Percentiles rank a stretch among this genome's conserved stretches.
These are phyloP conservation scores for Perizoma affinitatum DNA, from an alignment of 2,888 invertebrate species.

Conservation along the genomic window DNA sequence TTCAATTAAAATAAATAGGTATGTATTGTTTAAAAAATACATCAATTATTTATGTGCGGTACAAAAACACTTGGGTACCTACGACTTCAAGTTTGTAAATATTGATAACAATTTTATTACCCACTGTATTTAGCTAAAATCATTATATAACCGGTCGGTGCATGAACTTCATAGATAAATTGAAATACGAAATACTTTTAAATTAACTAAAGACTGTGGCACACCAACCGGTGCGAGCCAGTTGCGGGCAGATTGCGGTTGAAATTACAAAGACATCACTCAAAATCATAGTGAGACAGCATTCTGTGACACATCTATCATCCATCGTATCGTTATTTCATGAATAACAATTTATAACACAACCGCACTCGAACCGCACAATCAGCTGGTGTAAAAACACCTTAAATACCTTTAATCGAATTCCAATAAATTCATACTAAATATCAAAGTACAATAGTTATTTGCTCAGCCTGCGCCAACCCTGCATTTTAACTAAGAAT, in stretches of 20 bases:
- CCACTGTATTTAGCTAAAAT: slow-evolving; percentile 8
- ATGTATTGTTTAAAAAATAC: background rate
- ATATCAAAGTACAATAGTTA: slow-evolving; percentile 28
- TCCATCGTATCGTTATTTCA: too few species aligned
- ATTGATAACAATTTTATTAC: slow-evolving; percentile 14
- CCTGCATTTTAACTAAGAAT: slow-evolving; percentile 37
- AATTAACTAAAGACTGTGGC: too few species aligned
- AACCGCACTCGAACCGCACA: too few species aligned
- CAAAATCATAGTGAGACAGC: too few species aligned
- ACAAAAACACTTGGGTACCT: background rate
- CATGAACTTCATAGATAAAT: slow-evolving; percentile 22
- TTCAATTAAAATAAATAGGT: too few species aligned
- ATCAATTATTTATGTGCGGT: slow-evolving; percentile 8
- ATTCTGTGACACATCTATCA: too few species aligned
- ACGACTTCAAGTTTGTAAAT: slow-evolving; percentile 14
- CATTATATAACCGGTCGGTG: slow-evolving; percentile 16
- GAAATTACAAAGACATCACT: too few species aligned
- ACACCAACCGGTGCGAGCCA: too few species aligned
- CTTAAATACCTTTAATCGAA: slow-evolving; percentile 28
- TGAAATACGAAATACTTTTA: background rate
- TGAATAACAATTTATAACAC: too few species aligned
- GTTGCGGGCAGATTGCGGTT: too few species aligned
- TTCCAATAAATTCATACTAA: slow-evolving; percentile 38
- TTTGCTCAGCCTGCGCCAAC: slow-evolving; percentile 39
- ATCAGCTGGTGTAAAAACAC: too few species aligned